Evolutionary conservation across 2,113 vertebrate species (phyloP).

Genomic region (Xenopus laevis): DNA sequence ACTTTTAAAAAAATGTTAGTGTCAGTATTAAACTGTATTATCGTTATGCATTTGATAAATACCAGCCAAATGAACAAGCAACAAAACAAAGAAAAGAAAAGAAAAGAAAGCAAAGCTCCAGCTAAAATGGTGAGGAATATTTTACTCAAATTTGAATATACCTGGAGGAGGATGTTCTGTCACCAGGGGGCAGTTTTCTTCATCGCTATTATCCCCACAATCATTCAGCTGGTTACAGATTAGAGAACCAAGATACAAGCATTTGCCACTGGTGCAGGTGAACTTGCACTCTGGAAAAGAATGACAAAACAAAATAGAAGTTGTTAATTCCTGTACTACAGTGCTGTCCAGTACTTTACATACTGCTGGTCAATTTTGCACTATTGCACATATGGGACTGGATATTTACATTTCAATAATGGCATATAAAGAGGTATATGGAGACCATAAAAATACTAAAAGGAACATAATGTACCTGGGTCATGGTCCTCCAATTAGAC

Average conservation of each 20-base stretch:
- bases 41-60: too few species aligned
- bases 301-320: constrained; percentile 30
- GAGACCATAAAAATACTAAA: too few species aligned
- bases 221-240: constrained; percentile 96
- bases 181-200: constrained; percentile 92
- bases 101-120: neutral
- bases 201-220: constrained; percentile 96
- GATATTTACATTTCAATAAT: too few species aligned
- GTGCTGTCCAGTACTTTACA: too few species aligned
- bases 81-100: neutral
- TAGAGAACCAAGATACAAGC: constrained; percentile 88
- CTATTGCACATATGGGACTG: too few species aligned
- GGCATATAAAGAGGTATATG: too few species aligned
- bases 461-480: too few species aligned
- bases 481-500: too few species aligned
- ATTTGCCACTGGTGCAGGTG: constrained; percentile 94
- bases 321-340: neutral
- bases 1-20: too few species aligned
- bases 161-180: constrained; percentile 89
- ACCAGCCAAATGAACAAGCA: too few species aligned
- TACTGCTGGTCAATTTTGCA: too few species aligned
- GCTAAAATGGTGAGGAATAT: neutral
- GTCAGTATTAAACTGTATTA: too few species aligned
- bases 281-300: constrained; percentile 90
- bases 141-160: constrained; percentile 90